Evolutionary conservation across 2,113 vertebrate genomes (phyloP), one percentile per base, ranked within the genome.

Genomic region (Mus pahari): DNA sequence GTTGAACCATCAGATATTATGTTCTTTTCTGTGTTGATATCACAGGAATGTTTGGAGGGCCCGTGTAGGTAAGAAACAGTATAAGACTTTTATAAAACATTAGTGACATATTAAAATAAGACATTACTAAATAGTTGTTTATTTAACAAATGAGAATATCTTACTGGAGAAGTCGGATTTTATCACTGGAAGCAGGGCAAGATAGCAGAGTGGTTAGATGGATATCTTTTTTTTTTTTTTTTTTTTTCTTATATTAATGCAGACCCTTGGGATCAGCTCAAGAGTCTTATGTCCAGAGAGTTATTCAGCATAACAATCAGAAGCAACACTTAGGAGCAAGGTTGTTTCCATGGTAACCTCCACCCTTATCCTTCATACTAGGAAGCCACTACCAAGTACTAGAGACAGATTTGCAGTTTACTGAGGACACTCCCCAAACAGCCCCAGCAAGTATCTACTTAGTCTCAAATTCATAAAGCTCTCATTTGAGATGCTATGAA

Each of bases 331-430:
- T 31, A 7, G 39, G 26, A 89, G 36, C 10, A 28, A 78, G 26
- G 42, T 20, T 4, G 71, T 90, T 95, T 71, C 71, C 86, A 84
- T 84, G 86, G 86, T 70, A 42, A 92, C n/a, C 33, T 42, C 78
- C 58, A 42, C 2, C 39, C 4, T 42, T 66, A 58, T 33, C 39
- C 66, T 77, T 26, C 16, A 50, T 48, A n/a, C 20, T 28, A 82
- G 58, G 26, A 92, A 88, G 58, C 19, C 33, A 28, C 73, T 60
- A 60, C 11, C 17, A 45, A 74, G 48, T 33, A 55, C 42, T 82
- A 66, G 11, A 74, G 45, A 53, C 7, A 58, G 17, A 39, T 66
- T 82, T 60, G 42, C 24, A 73, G 33, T 58, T 92, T 60, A n/a
- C 28, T 71, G 13, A 45, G 60, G 75, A 73, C 28, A 50, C 16